Evolutionary conservation across 1,140 invertebrate genomes (phyloP).

Genomic region (Habropoda laboriosa): DNA sequence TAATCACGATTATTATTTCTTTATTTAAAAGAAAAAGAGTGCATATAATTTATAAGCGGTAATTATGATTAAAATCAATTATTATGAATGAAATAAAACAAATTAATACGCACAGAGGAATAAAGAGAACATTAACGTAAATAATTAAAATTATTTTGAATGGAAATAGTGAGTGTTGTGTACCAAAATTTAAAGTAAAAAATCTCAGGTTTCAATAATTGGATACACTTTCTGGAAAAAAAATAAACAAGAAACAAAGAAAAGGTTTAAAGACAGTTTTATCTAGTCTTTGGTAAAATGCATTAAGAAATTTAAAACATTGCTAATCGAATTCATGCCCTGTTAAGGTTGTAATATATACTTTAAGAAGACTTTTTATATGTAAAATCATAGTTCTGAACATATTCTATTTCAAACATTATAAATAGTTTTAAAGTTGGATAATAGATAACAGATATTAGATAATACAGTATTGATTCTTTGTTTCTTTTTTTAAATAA

Average conservation of each 20-base stretch:
- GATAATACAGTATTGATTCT: conserved; percentile 2
- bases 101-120: conserved; percentile 32
- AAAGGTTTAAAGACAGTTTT: conserved; percentile 49
- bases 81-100: conserved; percentile 10
- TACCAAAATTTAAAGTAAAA: conserved; percentile 48
- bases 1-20: conserved; percentile 42
- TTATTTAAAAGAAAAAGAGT: conserved; percentile 33
- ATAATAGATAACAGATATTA: conserved; percentile 48
- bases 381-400: conserved; percentile 60
- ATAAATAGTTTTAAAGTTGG: conserved; percentile 49
- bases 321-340: conserved; percentile 56
- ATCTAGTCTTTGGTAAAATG: conserved; percentile 46
- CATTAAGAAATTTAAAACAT: conserved; percentile 52
- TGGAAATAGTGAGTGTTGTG: conserved; percentile 35
- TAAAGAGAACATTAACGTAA: neutral
- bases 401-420: conserved; percentile 58
- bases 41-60: conserved; percentile 24
- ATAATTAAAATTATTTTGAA: conserved; percentile 25
- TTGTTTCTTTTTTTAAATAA: neutral
- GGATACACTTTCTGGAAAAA: conserved; percentile 19
- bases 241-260: conserved; percentile 25
- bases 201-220: conserved; percentile 48
- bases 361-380: conserved; percentile 68
- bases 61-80: conserved; percentile 6
- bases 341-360: conserved; percentile 65